A percentile compares a stretch with the other conserved stretches of the same genome.
These are phyloP conservation scores for Siniperca obscura DNA, from an alignment of 2,797 vertebrate genomes.

Conservation along the genomic window DNA sequence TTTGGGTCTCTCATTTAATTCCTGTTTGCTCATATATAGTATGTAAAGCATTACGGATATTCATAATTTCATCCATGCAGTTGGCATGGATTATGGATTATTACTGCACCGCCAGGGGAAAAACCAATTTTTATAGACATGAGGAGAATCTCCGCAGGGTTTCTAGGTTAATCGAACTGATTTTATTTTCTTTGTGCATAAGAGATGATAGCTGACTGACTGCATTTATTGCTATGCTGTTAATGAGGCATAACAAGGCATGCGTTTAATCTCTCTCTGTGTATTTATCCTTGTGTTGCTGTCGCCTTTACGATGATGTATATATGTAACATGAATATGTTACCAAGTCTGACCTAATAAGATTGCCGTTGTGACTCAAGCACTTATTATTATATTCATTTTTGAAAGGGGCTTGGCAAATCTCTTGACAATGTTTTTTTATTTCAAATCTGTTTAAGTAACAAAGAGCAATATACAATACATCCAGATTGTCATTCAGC, in stretches of 20 bases:
- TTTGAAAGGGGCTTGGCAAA: background rate
- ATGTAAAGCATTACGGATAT: background rate
- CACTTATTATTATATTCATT: too few relatives aligned
- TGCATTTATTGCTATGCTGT: background rate
- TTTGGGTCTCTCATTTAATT: background rate
- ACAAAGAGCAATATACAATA: background rate
- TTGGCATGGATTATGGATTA: background rate
- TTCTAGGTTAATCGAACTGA: background rate
- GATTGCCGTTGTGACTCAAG: background rate
- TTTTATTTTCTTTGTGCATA: background rate
- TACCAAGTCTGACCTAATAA: background rate
- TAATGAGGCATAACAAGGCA: background rate
- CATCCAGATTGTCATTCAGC: background rate
- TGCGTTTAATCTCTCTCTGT: background rate
- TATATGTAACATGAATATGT: background rate
- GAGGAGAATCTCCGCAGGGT: background rate
- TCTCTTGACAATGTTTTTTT: too few relatives aligned
- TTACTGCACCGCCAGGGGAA: background rate
- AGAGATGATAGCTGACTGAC: background rate
- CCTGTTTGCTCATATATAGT: background rate
- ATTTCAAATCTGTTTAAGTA: background rate
- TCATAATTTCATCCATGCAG: background rate
- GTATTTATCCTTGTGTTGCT: background rate
- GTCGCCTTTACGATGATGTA: background rate
- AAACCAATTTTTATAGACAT: background rate